Base-by-base conservation (phyloP, 2,888 invertebrate genomes). In the Plagodis pulveraria region DNA sequence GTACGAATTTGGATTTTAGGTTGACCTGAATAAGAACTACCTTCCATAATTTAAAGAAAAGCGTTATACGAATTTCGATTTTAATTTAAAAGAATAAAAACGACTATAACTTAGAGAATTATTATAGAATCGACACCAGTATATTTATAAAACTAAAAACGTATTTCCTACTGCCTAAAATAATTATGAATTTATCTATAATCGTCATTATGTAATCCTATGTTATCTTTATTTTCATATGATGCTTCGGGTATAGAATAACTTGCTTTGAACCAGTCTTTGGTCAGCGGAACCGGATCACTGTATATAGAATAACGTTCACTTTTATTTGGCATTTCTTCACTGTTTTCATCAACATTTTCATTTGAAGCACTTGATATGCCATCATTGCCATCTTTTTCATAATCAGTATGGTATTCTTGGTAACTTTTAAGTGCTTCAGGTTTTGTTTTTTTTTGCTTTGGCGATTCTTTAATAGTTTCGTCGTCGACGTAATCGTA, bases 181-280 rank as follows among this genome's bases (percentile, higher is more conserved):
- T 36, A 5, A 36, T 0, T 8, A 36, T 36, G 8, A 36, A 36
- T 40, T 10, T 40, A 40, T 40, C 40, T 40, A 40, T 40, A 40
- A 40, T 40, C 40, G 10, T 44, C 6, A 6, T 33, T 40, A 38
- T 49, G 22, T 22, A 43, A 53, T 38, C 43, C 12, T 36, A 8
- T 56, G 50, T 48, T 53, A 32, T 50, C 38, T 55, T 51, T 49
- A 38, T 34, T 42, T 42, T 38, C 50, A 2, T 43, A 40, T 11
- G 45, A 45, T n/a, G 40, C 10, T 50, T 53, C 53, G 22, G 50
- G 45, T 49, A 46, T 49, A 22, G 50, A 34, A 45, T 58, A 64
- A 47, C 69, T 57, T 36, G 66, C 58, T 63, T 70, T 71, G 56
- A 69, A 77, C 77, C 75, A 79, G 11, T 70, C 66, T 44, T 69